Conservation (phyloP, 1,140 invertebrate species). For the Aphidius gifuensis region DNA sequence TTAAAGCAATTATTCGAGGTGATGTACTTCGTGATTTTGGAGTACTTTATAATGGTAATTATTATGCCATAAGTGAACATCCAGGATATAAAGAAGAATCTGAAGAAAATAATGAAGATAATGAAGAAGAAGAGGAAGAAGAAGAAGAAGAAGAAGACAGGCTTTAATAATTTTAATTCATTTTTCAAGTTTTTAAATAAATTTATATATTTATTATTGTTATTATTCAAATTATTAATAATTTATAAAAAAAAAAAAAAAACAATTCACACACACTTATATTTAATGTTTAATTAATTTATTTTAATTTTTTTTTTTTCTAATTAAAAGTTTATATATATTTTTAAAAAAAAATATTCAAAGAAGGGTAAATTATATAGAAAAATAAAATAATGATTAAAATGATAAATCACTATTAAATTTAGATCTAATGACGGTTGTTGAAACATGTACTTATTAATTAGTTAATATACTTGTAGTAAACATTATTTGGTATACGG, state of each 20-base stretch:
- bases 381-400: slow-evolving; percentile 35
- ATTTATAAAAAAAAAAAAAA: too few species aligned
- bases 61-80: slow-evolving; percentile 91
- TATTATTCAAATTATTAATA: too few species aligned
- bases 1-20: slow-evolving; percentile 87
- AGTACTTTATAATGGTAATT: slow-evolving; percentile 92
- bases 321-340: not conserved
- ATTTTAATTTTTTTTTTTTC: not conserved
- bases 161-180: slow-evolving; percentile 59
- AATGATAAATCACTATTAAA: slow-evolving; percentile 33
- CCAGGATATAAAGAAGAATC: slow-evolving; percentile 86
- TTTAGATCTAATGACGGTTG: slow-evolving; percentile 49
- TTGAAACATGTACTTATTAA: slow-evolving; percentile 51
- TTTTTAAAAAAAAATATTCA: not conserved
- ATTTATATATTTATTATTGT: not conserved
- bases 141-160: slow-evolving; percentile 77
- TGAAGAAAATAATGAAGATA: slow-evolving; percentile 76
- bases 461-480: slow-evolving; percentile 51
- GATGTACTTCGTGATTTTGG: slow-evolving; percentile 85
- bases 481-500: slow-evolving; percentile 51
- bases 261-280: not conserved
- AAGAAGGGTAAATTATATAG: slow-evolving; percentile 28
- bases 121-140: slow-evolving; percentile 68
- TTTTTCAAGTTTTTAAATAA: slow-evolving; percentile 8
- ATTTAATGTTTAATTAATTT: not conserved